phyloP scores from a whole-genome alignment of 2,113 vertebrate genomes.

The Pantherophis guttatus region DNA sequence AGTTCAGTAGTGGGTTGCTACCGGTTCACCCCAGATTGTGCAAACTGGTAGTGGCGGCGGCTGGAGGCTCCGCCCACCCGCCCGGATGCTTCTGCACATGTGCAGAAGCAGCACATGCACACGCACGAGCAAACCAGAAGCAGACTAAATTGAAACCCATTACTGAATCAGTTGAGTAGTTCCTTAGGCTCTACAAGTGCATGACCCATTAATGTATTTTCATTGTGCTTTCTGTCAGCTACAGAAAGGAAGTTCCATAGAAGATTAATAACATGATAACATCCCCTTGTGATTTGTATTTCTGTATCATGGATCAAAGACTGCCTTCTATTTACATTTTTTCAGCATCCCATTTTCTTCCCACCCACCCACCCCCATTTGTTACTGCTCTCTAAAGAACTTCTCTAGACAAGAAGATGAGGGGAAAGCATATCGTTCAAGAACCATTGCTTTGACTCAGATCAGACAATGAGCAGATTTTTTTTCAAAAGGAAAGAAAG shows the following conservation, averaged over 20 bases:
- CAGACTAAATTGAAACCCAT: no score
- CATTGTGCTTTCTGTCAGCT: not conserved
- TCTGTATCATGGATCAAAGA: not conserved
- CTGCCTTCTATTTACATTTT: constrained; percentile 7
- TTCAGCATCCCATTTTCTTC: not conserved
- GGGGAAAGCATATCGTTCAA: not conserved
- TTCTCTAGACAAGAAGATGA: not conserved
- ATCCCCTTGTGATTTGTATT: not conserved
- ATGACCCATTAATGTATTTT: not conserved
- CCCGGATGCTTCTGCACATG: no score
- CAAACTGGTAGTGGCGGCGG: no score
- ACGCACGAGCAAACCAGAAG: no score
- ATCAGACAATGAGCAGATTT: not conserved
- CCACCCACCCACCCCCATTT: not conserved
- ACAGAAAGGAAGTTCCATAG: not conserved
- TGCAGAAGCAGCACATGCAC: no score
- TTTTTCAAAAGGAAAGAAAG: constrained; percentile 24
- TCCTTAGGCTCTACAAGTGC: not conserved
- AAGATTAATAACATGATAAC: not conserved
- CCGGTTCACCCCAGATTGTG: no score
- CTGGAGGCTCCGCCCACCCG: no score
- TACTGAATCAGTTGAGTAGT: not conserved
- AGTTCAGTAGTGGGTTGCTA: not conserved
- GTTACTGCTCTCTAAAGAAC: not conserved
- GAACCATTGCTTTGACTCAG: not conserved